Evolutionary conservation across 2,113 vertebrate species (phyloP), one percentile per base, ranked within the genome.

Genomic region (Nibea coibor): DNA sequence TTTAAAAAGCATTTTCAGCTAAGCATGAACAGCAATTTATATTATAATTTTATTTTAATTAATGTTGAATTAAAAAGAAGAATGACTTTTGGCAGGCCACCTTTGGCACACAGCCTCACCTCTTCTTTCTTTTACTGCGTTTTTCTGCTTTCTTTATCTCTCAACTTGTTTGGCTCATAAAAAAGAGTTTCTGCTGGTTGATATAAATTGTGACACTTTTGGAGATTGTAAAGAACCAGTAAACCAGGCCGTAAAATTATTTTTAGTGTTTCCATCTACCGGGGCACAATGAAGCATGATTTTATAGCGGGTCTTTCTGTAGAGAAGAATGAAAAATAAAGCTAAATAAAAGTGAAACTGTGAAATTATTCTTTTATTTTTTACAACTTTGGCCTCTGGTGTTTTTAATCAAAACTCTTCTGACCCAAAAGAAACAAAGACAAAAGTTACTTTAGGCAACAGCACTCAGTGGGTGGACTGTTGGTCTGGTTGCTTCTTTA

Each of bases 151-250:
- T 2, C 17, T 54, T 62, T 68, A 62, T 66, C 39, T 17, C 31
- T 53, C 5, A 16, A 17, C n/a, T 57, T 45, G 42, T 50, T 39
- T 67, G 56, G 14, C 54, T 69, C 75, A 4, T 53, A 58, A 39
- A 78, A 56, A 24, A 10, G 1, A 14, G 0, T 58, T 64, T 63
- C n/a, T 51, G 4, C 12, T 22, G 48, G 22, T 59, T 72, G 35
- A 75, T 47, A 35, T 53, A 31, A 8, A 48, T 20, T 66, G 24
- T 48, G 26, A 62, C 31, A 14, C 31, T 61, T 69, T 8, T 43
- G 20, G 24, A 54, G 10, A 57, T 54, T 1, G 15, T 70, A 62
- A 83, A 77, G 66, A 61, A 56, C 22, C 58, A 57, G 39, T 75
- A 63, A 65, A 72, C 12, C 50, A 14, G 64, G 57, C 68, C 3